phyloP scores from a whole-genome alignment of 2,888 invertebrate genomes.

The Celastrina argiolus region DNA sequence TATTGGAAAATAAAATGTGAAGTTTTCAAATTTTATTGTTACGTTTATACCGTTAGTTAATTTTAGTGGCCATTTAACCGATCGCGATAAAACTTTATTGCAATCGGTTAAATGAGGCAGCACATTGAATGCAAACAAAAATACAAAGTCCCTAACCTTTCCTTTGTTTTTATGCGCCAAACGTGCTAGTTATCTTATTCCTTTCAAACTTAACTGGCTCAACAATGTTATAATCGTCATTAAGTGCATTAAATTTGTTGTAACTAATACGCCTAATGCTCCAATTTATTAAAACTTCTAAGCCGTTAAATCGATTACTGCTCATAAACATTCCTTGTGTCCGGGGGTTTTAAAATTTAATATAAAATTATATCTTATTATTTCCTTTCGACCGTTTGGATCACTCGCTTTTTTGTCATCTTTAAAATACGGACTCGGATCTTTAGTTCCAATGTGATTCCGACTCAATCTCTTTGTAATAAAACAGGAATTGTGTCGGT shows the following conservation, averaged over 20 bases:
- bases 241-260: background rate
- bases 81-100: conserved; percentile 11
- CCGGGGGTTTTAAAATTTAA: conserved; percentile 1
- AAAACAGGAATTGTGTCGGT: conserved; percentile 25
- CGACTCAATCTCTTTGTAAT: conserved; percentile 25
- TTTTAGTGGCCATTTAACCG: conserved; percentile 1
- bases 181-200: background rate
- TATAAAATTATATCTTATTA: conserved; percentile 20
- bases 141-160: background rate
- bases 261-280: background rate
- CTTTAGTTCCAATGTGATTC: conserved; percentile 21
- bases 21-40: conserved; percentile 9
- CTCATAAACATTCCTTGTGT: conserved; percentile 13
- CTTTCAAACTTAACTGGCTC: background rate
- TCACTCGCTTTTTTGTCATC: conserved; percentile 21
- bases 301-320: conserved; percentile 15
- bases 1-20: background rate
- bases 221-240: background rate
- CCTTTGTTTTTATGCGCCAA: background rate
- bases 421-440: conserved; percentile 22
- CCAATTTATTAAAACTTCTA: conserved; percentile 10
- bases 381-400: conserved; percentile 14
- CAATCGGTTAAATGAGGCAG: conserved; percentile 3
- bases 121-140: conserved; percentile 1
- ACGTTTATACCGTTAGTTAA: conserved; percentile 8